Evolutionary conservation across 2,888 invertebrate species (phyloP).

Genomic region (Gnatocerus cornutus): DNA sequence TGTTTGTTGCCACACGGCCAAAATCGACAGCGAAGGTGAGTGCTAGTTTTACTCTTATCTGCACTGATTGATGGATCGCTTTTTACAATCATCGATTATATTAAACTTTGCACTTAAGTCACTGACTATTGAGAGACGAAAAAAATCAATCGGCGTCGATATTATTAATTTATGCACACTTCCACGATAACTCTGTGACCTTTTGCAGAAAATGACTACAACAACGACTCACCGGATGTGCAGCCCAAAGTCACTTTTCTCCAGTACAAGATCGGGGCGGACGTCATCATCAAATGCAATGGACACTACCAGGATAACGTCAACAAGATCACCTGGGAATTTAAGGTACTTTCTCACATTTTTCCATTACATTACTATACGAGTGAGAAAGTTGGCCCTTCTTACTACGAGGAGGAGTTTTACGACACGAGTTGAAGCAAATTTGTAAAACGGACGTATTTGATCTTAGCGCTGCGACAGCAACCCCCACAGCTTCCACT

Average conservation of each 20-base stretch:
- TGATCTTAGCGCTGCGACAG: slow-evolving; percentile 58
- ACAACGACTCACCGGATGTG: slow-evolving; percentile 58
- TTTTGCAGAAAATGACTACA: slow-evolving; percentile 51
- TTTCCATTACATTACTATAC: too few species aligned
- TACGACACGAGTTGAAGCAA: too few species aligned
- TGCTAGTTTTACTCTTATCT: neutral
- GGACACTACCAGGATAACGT: slow-evolving; percentile 55
- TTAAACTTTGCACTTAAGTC: slow-evolving; percentile 26
- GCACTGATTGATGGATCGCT: slow-evolving; percentile 13
- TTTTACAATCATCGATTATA: neutral
- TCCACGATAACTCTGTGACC: slow-evolving; percentile 21
- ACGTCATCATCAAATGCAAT: slow-evolving; percentile 61
- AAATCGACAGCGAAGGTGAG: slow-evolving; percentile 50
- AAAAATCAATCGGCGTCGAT: slow-evolving; percentile 12
- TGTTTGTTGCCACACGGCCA: slow-evolving; percentile 53
- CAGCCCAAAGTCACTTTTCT: slow-evolving; percentile 58
- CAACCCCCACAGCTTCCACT: slow-evolving; percentile 56
- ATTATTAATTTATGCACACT: slow-evolving; percentile 31
- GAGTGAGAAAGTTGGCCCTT: too few species aligned
- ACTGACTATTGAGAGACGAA: neutral
- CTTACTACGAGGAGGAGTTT: too few species aligned
- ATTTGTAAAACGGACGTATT: too few species aligned
- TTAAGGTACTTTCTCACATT: slow-evolving; percentile 59
- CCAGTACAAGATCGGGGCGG: slow-evolving; percentile 60
- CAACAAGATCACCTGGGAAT: slow-evolving; percentile 61